phyloP scores from a whole-genome alignment of 1,140 invertebrate species.

The Bicyclus anynana region DNA sequence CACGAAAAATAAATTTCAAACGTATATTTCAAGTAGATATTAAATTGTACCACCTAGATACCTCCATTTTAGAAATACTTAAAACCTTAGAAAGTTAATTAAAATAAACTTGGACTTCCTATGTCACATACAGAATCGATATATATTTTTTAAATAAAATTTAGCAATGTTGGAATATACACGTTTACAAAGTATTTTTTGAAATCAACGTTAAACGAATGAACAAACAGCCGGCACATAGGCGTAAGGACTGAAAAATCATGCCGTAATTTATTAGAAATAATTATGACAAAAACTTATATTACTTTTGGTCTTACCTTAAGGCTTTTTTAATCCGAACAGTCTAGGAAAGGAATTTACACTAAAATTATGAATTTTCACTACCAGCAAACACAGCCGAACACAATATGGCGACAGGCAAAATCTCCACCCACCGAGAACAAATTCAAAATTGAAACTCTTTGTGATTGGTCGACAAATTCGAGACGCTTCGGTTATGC shows the following conservation, averaged over 20 bases:
- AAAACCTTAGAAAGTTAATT: background rate
- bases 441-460: conserved; percentile 67
- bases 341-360: conserved; percentile 62
- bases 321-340: conserved; percentile 56
- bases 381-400: conserved; percentile 68
- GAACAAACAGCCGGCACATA: conserved; percentile 23
- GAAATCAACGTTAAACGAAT: conserved; percentile 27
- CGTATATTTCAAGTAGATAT: background rate
- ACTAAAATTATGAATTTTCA: conserved; percentile 61
- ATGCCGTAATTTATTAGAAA: conserved; percentile 10
- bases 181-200: background rate
- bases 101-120: no score
- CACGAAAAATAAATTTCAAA: background rate
- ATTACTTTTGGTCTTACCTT: conserved; percentile 58
- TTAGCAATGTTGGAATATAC: background rate
- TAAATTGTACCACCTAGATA: background rate
- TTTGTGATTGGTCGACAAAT: conserved; percentile 51
- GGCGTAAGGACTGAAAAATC: conserved; percentile 6
- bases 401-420: conserved; percentile 72
- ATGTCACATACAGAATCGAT: no score
- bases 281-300: conserved; percentile 58
- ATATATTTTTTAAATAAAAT: no score
- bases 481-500: conserved; percentile 57
- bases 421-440: conserved; percentile 68
- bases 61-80: background rate